A percentile compares a stretch with the other conserved stretches of the same genome.
phyloP scores from a whole-genome alignment of 2,797 vertebrate species.

The Scomberomorus guttatus region DNA sequence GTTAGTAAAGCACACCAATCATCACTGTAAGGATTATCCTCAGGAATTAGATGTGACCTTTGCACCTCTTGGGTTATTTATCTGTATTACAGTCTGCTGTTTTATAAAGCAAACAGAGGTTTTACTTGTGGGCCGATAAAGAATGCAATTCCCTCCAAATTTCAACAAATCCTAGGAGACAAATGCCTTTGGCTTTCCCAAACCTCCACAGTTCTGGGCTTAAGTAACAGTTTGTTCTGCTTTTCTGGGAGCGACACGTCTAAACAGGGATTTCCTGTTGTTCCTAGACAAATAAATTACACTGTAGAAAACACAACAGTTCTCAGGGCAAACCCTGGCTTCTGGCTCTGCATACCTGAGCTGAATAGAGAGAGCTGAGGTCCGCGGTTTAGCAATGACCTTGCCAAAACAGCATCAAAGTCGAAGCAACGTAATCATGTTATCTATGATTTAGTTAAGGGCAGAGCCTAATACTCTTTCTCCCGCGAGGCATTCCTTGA shows the following conservation, averaged over 20 bases:
- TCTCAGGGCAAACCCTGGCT: slow-evolving; percentile 58
- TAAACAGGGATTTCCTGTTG: slow-evolving; percentile 86
- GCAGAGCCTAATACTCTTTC: slow-evolving; percentile 48
- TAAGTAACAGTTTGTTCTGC: slow-evolving; percentile 63
- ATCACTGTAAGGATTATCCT: slow-evolving; percentile 48
- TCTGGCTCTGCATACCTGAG: slow-evolving; percentile 44
- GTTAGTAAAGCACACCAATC: slow-evolving; percentile 46
- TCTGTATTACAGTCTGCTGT: slow-evolving; percentile 39
- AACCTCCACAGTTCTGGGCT: slow-evolving; percentile 40
- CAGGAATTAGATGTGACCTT: slow-evolving; percentile 43
- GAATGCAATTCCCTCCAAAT: slow-evolving; percentile 46
- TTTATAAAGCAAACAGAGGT: slow-evolving; percentile 41
- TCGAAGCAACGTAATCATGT: slow-evolving; percentile 54
- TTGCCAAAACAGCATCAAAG: slow-evolving; percentile 55
- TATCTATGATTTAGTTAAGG: slow-evolving; percentile 62
- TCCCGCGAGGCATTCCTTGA: slow-evolving; percentile 46
- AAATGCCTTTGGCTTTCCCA: slow-evolving; percentile 52
- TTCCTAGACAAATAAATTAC: slow-evolving; percentile 78
- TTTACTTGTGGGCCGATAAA: slow-evolving; percentile 46
- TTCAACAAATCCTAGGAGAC: slow-evolving; percentile 59
- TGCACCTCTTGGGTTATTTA: slow-evolving; percentile 49
- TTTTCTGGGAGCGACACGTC: slow-evolving; percentile 66
- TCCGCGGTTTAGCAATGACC: slow-evolving; percentile 25
- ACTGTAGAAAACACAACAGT: slow-evolving; percentile 45
- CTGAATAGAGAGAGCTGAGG: slow-evolving; percentile 31